phyloP scores from a whole-genome alignment of 2,888 invertebrate species.

The Drosophila pullipes region DNA sequence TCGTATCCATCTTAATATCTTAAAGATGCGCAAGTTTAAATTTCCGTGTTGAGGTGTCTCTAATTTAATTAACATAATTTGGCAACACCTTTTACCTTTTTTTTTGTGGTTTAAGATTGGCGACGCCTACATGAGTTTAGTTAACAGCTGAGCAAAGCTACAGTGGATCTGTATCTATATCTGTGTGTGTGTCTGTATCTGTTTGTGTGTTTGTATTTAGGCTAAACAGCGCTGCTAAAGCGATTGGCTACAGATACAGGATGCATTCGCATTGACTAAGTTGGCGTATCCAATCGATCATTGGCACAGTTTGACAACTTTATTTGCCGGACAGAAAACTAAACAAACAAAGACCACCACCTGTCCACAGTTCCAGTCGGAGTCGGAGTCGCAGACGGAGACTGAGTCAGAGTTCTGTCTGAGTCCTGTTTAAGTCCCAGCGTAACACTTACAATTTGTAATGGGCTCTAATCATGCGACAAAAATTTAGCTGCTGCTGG shows the following conservation, averaged over 20 bases:
- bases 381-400: conserved; percentile 6
- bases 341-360: conserved; percentile 33
- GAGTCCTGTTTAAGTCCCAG: conserved; percentile 31
- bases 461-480: conserved; percentile 78
- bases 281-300: conserved; percentile 83
- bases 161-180: conserved; percentile 9
- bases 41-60: conserved; percentile 22
- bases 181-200: neutral
- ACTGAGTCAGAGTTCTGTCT: conserved; percentile 14
- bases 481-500: conserved; percentile 39
- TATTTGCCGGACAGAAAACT: conserved; percentile 56
- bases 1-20: conserved; percentile 6
- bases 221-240: conserved; percentile 75
- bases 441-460: conserved; percentile 81
- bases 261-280: conserved; percentile 62
- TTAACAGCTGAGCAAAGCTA: conserved; percentile 36
- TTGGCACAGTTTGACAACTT: conserved; percentile 80
- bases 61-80: conserved; percentile 79
- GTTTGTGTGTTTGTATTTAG: conserved; percentile 56
- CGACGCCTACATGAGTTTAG: conserved; percentile 49
- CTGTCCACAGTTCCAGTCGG: conserved; percentile 11
- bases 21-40: conserved; percentile 13
- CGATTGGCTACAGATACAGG: conserved; percentile 58
- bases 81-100: conserved; percentile 69
- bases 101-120: conserved; percentile 24